Evolutionary conservation across 2,797 vertebrate genomes (phyloP), one percentile per base, ranked within the genome.

Genomic region (Euthynnus affinis): DNA sequence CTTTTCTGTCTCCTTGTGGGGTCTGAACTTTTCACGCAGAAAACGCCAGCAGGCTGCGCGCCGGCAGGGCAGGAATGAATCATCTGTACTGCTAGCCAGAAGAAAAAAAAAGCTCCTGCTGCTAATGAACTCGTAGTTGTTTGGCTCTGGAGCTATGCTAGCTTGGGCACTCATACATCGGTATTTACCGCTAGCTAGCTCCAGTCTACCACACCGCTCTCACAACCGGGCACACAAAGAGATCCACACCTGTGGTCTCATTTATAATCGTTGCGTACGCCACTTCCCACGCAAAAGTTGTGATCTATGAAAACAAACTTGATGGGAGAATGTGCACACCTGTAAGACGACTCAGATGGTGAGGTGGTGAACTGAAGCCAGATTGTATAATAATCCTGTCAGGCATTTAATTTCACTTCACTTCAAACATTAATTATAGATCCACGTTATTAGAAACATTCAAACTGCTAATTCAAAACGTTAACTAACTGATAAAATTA

Each of bases 131-230:
- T 94, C 87, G 86, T 90, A 92, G 89, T 93, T 93, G 89, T 93
- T 93, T 91, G 93, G 93, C 90, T 93, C 88, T 83, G 86, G 85
- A 91, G 92, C 93, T 93, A 90, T 86, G 92, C 93, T 94, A 93
- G 91, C 92, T 18, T 92, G 90, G 87, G 74, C 90, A 89, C 89
- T 89, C 92, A 93, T 93, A 94, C 92, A 94, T 94, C 92, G 92
- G 93, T 92, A 94, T 94, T 90, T 93, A 87, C 90, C 80, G 92
- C 87, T 93, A 91, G 87, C 88, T 87, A 90, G 89, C 88, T 74
- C 46, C 84, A 75, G 74, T 71, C 66, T 81, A 49, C 81, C 65
- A 57, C 83, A 78, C 79, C 87, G 74, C 76, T 88, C 89, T 83
- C 75, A 67, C 81, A 75, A 59, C 76, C 81, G 6, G 68, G 29